phyloP scores from a whole-genome alignment of 2,797 vertebrate genomes.

The Lutjanus campechanus region DNA sequence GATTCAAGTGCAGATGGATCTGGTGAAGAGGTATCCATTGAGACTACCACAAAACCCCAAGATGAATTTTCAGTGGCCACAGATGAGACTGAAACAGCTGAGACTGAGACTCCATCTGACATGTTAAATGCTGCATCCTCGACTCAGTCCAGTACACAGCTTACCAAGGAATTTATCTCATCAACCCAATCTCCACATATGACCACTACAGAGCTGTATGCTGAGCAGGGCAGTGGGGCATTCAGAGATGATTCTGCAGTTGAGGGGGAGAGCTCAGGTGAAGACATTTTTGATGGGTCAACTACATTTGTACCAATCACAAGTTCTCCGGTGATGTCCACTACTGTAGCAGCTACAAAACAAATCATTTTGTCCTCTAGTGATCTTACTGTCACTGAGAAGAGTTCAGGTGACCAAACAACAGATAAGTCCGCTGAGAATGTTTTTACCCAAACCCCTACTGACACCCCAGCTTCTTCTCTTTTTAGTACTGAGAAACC shows the following conservation, averaged over 20 bases:
- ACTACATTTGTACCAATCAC: slow-evolving; percentile 38
- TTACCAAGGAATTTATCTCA: slow-evolving; percentile 21
- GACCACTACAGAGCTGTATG: slow-evolving; percentile 34
- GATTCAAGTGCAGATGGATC: slow-evolving; percentile 71
- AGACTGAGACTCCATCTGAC: slow-evolving; percentile 41
- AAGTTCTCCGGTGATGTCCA: slow-evolving; percentile 39
- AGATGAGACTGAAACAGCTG: slow-evolving; percentile 78
- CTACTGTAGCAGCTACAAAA: slow-evolving; percentile 29
- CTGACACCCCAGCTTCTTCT: slow-evolving; percentile 2
- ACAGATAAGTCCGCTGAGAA: not conserved
- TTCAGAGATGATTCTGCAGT: slow-evolving; percentile 45
- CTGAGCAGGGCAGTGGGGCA: slow-evolving; percentile 68
- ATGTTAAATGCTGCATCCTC: slow-evolving; percentile 30
- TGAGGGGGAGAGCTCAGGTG: slow-evolving; percentile 59
- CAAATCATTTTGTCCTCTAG: slow-evolving; percentile 3
- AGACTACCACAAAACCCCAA: slow-evolving; percentile 50
- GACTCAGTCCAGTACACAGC: slow-evolving; percentile 29
- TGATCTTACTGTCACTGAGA: slow-evolving; percentile 23
- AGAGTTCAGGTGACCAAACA: slow-evolving; percentile 32
- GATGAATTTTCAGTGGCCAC: slow-evolving; percentile 62
- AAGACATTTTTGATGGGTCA: slow-evolving; percentile 12
- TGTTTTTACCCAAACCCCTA: slow-evolving; percentile 9
- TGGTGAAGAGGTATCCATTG: slow-evolving; percentile 41
- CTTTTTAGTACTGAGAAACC: slow-evolving; percentile 52
- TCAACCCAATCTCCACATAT: slow-evolving; percentile 50